Base-by-base conservation (phyloP, 2,113 vertebrate species). In the Ctenomys sociabilis region DNA sequence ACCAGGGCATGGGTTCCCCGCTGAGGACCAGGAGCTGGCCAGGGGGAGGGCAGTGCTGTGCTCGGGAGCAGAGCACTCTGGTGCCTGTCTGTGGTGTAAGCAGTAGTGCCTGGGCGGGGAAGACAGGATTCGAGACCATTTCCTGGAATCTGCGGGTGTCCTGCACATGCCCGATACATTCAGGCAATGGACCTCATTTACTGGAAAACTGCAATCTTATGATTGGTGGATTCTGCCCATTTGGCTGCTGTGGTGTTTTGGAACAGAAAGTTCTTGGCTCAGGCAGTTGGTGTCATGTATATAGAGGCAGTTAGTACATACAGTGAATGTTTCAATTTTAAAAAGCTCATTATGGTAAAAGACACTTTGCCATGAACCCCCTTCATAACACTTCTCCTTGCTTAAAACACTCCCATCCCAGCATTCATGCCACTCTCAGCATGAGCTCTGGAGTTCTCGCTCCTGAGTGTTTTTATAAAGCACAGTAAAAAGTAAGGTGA, bases 1-100 rank as follows among this genome's bases (percentile, higher is more conserved):
- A 16, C 64, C 2, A 13, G 28, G n/a, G 28, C 0, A 0, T 7
- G 17, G 14, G 5, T 3, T 32, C n/a, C 21, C 3, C 13, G 7
- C n/a, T 37, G 9, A 52, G n/a, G 35, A 35, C 16, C 59, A 54
- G 87, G 37, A 87, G 17, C 64, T 57, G 63, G 75, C 28, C 49
- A 73, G 22, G 68, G 68, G 49, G 54, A 61, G 49, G 28, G 59
- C 40, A 73, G 40, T 28, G 22, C 43, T 7, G 17, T 10, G 28
- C 26, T 78, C 26, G 13, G 43, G 2, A 52, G 30, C 17, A 54
- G 75, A 28, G 43, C 30, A 30, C 73, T 75, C 72, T 45, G 26
- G 4, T 28, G 12, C 54, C 32, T 63, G 61, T 63, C 30, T 70
- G 0, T 45, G 32, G 5, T 84, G 2, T 22, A 52, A 21, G 87